A percentile compares a stretch with the other conserved stretches of the same genome.
Conservation (phyloP, 2,888 invertebrate genomes). For the Hydrotaea diabolus region DNA sequence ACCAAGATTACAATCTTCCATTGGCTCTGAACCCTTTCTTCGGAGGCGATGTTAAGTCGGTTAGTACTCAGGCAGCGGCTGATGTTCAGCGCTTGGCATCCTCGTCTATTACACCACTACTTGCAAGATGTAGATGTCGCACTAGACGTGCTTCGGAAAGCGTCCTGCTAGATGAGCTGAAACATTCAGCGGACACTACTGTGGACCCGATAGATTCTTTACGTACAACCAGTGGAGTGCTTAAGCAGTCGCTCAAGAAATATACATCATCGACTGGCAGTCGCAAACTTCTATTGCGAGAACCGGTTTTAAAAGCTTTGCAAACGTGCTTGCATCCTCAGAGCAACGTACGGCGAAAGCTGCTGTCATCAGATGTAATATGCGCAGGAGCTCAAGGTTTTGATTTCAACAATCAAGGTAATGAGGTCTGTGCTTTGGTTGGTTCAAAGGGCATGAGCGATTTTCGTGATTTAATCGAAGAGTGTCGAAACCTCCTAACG, state of each 20-base stretch:
- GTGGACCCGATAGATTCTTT: conserved; percentile 33
- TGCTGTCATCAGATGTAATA: conserved; percentile 5
- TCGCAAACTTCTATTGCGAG: conserved; percentile 71
- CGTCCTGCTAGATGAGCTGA: conserved; percentile 73
- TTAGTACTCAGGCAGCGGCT: not conserved
- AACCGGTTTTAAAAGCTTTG: conserved; percentile 71
- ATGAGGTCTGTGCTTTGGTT: conserved; percentile 32
- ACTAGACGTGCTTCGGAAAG: conserved; percentile 75
- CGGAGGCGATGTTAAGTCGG: conserved; percentile 47
- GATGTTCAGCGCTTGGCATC: not conserved
- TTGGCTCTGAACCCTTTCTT: conserved; percentile 75
- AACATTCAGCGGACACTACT: conserved; percentile 60
- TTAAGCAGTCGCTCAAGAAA: conserved; percentile 71
- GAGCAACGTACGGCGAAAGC: conserved; percentile 35
- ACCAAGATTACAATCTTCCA: conserved; percentile 68
- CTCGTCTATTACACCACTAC: not conserved
- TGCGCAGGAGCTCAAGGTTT: not conserved
- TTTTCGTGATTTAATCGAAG: conserved; percentile 76
- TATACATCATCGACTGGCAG: conserved; percentile 39
- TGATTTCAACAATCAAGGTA: not conserved
- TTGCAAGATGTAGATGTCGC: conserved; percentile 69
- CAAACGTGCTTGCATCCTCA: conserved; percentile 52
- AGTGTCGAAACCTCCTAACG: conserved; percentile 74
- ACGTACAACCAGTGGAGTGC: conserved; percentile 66
- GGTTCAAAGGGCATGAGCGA: conserved; percentile 69